A percentile compares a stretch with the other conserved stretches of the same genome.
These are phyloP conservation scores for Sturnira hondurensis DNA, from an alignment of 2,113 vertebrate genomes.

Conservation along the genomic window DNA sequence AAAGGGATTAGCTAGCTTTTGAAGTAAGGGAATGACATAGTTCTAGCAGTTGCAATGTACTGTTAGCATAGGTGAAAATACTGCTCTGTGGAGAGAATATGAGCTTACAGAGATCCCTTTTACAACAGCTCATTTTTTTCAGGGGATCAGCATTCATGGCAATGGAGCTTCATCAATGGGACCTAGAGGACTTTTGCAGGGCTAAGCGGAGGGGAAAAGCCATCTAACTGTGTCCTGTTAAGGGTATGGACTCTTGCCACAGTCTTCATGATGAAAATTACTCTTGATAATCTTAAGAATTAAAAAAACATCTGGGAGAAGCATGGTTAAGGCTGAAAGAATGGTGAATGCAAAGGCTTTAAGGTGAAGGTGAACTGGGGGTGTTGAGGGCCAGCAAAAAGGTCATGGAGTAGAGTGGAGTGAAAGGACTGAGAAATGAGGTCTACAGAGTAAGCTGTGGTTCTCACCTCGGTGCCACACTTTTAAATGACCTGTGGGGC, in stretches of 20 bases:
- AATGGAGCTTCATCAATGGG: neutral
- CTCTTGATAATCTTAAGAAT: neutral
- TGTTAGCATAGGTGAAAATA: neutral
- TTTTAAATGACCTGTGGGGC: neutral
- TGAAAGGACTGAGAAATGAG: neutral
- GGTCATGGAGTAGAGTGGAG: neutral
- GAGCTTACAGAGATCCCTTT: neutral
- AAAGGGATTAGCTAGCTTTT: neutral
- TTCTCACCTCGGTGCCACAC: neutral
- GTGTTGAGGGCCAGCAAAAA: neutral
- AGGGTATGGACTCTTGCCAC: neutral
- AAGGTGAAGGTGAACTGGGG: neutral
- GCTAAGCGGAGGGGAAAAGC: neutral
- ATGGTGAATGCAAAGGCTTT: neutral
- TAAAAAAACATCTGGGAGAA: neutral
- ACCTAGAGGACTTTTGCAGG: neutral
- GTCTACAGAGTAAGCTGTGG: neutral
- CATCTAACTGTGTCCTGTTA: neutral
- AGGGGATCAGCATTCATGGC: neutral
- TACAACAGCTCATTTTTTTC: neutral
- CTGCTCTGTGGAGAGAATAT: neutral
- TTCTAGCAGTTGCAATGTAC: neutral
- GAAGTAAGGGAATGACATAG: neutral
- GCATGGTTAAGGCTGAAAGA: neutral
- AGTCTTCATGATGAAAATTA: neutral